phyloP scores from a whole-genome alignment of 1,140 invertebrate genomes.

The Drosophila biarmipes region DNA sequence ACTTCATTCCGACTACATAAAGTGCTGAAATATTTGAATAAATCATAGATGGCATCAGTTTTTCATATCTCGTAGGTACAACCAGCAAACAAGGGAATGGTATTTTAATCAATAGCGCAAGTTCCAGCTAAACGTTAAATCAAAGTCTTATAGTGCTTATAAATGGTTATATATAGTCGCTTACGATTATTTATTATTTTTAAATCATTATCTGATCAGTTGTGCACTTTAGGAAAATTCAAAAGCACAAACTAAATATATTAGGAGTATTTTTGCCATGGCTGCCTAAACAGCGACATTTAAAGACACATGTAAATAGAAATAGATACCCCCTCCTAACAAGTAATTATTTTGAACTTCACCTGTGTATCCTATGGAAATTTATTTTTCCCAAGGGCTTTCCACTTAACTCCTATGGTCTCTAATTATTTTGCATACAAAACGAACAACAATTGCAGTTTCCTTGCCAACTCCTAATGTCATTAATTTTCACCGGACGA shows the following conservation, averaged over 20 bases:
- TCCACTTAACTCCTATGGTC: neutral
- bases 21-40: constrained; percentile 71
- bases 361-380: neutral
- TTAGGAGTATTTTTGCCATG: too few relatives aligned
- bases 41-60: constrained; percentile 49
- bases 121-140: constrained; percentile 4
- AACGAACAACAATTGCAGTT: constrained; percentile 8
- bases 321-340: too few relatives aligned
- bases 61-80: neutral
- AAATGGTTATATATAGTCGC: neutral
- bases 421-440: constrained; percentile 12
- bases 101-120: constrained; percentile 18
- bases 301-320: too few relatives aligned
- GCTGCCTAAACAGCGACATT: too few relatives aligned
- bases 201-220: neutral
- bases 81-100: constrained; percentile 1
- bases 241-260: too few relatives aligned
- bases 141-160: neutral
- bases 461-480: constrained; percentile 29
- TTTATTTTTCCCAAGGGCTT: neutral
- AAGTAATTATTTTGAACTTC: neutral
- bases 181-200: neutral
- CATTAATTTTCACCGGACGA: constrained; percentile 34
- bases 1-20: constrained; percentile 38
- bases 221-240: too few relatives aligned